Conservation (phyloP, 1,140 invertebrate species). For the Myzus persicae region DNA sequence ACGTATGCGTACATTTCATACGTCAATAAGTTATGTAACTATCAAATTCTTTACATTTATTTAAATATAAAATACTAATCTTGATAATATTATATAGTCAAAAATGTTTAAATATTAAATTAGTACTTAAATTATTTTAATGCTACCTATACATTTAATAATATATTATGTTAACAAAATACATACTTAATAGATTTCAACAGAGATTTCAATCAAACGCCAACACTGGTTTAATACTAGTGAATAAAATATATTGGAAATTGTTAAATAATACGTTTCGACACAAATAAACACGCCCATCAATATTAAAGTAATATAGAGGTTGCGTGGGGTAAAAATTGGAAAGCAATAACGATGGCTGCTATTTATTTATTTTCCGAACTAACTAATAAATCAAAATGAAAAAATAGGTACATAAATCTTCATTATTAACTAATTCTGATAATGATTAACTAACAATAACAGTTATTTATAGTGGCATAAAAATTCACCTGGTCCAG, state of each 20-base stretch:
- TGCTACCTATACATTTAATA: neutral
- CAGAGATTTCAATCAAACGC: slow-evolving; percentile 31
- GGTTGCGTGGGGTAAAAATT: slow-evolving; percentile 49
- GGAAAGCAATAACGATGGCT: slow-evolving; percentile 51
- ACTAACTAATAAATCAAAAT: neutral
- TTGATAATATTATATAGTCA: slow-evolving; percentile 1
- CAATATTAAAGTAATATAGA: neutral
- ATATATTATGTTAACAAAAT: slow-evolving; percentile 13
- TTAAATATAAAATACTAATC: neutral
- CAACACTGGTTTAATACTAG: neutral
- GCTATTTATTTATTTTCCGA: slow-evolving; percentile 18
- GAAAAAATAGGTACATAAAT: neutral
- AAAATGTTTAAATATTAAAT: neutral
- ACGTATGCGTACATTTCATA: neutral
- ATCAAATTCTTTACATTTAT: neutral
- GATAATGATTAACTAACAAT: neutral
- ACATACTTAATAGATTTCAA: slow-evolving; percentile 31
- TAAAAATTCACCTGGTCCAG: neutral
- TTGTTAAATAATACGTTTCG: slow-evolving; percentile 46
- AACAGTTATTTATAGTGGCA: neutral
- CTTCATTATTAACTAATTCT: neutral
- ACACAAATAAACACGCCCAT: slow-evolving; percentile 34
- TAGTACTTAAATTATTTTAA: neutral
- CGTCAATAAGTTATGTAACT: neutral
- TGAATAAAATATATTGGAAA: slow-evolving; percentile 13